Conservation (phyloP, 2,113 vertebrate genomes). For the Amblyopsis rosae region DNA sequence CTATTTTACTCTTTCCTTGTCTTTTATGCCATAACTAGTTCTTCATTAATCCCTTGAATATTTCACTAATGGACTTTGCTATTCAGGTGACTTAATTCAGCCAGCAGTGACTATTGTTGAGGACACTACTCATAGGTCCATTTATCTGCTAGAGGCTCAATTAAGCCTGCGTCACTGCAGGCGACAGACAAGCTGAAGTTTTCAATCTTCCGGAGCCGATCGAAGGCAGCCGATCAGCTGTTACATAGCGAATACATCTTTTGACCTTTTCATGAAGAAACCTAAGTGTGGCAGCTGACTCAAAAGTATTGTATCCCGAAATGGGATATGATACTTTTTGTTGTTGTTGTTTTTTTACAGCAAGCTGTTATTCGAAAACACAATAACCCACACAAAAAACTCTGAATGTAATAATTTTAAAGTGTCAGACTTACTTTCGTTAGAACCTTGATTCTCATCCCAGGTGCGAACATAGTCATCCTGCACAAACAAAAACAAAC, state of each 20-base stretch:
- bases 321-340: neutral
- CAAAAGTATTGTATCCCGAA: neutral
- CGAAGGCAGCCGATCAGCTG: conserved; percentile 34
- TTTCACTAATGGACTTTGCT: conserved; percentile 70
- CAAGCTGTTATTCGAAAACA: no score
- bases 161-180: conserved; percentile 46
- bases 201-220: conserved; percentile 35
- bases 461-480: conserved; percentile 91
- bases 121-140: conserved; percentile 49
- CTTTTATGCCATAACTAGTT: conserved; percentile 67
- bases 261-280: conserved; percentile 33
- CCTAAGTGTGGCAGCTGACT: conserved; percentile 22
- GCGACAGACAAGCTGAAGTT: conserved; percentile 42
- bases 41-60: conserved; percentile 68
- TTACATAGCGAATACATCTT: conserved; percentile 43
- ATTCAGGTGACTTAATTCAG: conserved; percentile 61
- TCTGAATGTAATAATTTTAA: no score
- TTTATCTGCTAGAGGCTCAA: conserved; percentile 57
- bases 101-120: conserved; percentile 49
- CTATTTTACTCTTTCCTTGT: conserved; percentile 31
- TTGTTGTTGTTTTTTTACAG: no score
- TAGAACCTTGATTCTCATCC: conserved; percentile 87
- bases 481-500: conserved; percentile 65
- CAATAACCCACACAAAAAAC: no score
- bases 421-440: conserved; percentile 81